Percentiles rank a stretch among this genome's conserved stretches.
phyloP scores from a whole-genome alignment of 2,113 vertebrate species.

The Aspiorhynchus laticeps region DNA sequence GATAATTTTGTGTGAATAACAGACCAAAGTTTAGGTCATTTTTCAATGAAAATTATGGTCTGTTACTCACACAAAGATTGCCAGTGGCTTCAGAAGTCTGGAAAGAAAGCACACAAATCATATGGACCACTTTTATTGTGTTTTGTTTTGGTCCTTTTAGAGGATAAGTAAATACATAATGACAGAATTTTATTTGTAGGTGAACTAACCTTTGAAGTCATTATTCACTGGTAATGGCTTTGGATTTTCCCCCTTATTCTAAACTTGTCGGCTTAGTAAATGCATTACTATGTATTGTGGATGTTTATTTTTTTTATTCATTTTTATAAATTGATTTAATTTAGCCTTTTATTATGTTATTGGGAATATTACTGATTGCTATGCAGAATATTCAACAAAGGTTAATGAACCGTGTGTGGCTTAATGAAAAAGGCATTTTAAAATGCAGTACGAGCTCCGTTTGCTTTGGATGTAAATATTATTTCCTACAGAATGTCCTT shows the following conservation, averaged over 20 bases:
- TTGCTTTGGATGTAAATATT: background rate
- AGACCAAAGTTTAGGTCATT: background rate
- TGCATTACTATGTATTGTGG: background rate
- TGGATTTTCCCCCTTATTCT: background rate
- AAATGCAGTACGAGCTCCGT: background rate
- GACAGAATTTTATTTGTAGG: background rate
- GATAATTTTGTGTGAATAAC: background rate
- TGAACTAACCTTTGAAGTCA: background rate
- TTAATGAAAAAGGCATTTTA: background rate
- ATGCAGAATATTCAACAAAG: background rate
- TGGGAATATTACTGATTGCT: background rate
- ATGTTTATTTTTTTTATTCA: background rate
- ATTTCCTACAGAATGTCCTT: background rate
- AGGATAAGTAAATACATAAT: background rate
- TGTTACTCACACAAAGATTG: background rate
- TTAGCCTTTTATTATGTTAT: background rate
- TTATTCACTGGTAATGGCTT: background rate
- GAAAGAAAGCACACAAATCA: background rate
- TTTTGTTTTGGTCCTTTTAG: background rate
- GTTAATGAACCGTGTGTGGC: background rate
- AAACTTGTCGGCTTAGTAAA: background rate
- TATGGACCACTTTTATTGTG: background rate
- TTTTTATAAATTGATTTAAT: background rate
- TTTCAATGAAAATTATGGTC: background rate
- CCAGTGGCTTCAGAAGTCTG: background rate